Evolutionary conservation across 2,113 vertebrate genomes (phyloP).

Genomic region (Phocoena phocoena): DNA sequence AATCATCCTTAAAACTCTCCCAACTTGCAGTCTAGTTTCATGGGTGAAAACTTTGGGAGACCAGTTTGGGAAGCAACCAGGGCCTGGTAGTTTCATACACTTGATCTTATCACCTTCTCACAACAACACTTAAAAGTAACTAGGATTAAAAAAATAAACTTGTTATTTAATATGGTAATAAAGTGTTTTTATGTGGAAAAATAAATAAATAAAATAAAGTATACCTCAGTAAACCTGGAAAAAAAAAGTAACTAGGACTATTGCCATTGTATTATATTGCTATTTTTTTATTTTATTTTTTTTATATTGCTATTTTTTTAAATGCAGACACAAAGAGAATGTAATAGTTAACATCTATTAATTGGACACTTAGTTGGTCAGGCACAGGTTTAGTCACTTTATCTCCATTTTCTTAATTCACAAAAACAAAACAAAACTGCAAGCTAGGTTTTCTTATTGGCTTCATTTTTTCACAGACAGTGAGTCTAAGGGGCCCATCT

Average conservation of each 20-base stretch:
- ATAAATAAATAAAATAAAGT: too few relatives aligned
- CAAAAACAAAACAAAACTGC: neutral
- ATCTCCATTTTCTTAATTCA: neutral
- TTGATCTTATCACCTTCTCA: neutral
- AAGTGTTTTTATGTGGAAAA: too few relatives aligned
- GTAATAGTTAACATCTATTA: neutral
- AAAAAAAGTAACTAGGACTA: neutral
- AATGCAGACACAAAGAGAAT: neutral
- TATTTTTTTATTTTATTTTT: neutral
- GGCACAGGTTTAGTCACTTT: neutral
- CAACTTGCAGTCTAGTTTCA: neutral
- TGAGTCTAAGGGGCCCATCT: neutral
- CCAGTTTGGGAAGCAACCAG: neutral
- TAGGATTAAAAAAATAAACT: too few relatives aligned
- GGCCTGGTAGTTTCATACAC: neutral
- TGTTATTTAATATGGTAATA: too few relatives aligned
- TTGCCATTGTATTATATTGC: neutral
- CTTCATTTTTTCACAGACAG: neutral
- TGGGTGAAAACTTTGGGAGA: neutral
- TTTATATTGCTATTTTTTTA: neutral
- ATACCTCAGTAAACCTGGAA: too few relatives aligned
- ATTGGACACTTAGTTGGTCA: neutral
- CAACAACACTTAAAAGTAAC: neutral
- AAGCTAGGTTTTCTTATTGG: neutral
- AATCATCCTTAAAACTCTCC: constrained; percentile 20